Conservation (phyloP, 2,888 invertebrate genomes). For the Fragum sueziense region DNA sequence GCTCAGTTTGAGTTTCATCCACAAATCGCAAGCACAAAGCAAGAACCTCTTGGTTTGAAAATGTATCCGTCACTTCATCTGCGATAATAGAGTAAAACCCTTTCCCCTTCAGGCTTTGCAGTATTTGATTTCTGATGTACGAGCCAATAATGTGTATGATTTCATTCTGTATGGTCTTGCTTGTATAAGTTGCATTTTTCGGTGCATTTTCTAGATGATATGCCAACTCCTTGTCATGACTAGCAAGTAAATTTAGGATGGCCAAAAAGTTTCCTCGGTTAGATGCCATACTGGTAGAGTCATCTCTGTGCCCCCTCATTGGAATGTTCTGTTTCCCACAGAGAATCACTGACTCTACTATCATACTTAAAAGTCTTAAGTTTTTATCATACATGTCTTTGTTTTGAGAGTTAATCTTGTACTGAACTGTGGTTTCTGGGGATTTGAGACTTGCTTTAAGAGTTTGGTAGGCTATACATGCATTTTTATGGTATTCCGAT, state of each 20-base stretch:
- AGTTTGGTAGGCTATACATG: background rate
- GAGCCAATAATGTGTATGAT: constrained; percentile 24
- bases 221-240: background rate
- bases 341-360: constrained; percentile 6
- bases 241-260: background rate
- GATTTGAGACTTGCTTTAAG: background rate
- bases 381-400: background rate
- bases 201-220: constrained; percentile 5
- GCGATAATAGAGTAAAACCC: constrained; percentile 16
- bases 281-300: too few relatives aligned
- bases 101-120: constrained; percentile 5
- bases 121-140: background rate
- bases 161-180: constrained; percentile 30
- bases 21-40: background rate
- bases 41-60: constrained; percentile 12
- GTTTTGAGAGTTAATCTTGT: background rate
- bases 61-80: constrained; percentile 24
- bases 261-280: background rate
- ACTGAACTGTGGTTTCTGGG: background rate
- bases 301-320: constrained; percentile 31
- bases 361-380: background rate
- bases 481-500: background rate
- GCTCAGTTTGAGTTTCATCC: too few relatives aligned
- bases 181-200: constrained; percentile 23
- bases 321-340: constrained; percentile 33